Evolutionary conservation across 2,888 invertebrate species (phyloP), one percentile per base, ranked within the genome.

Genomic region (Buathra laborator): DNA sequence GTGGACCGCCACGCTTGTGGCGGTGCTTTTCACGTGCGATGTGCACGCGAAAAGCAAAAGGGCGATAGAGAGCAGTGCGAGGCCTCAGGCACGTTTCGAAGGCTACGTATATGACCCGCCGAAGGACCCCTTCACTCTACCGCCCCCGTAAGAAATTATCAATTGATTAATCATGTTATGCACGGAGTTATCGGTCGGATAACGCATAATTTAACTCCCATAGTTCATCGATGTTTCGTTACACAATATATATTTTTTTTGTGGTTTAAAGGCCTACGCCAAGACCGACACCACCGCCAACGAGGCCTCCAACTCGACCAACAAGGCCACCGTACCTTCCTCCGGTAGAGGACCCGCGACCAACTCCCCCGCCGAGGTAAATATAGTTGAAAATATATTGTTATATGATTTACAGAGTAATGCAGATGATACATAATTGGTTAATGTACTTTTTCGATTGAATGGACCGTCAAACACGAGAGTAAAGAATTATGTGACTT

Each of bases 1-100:
- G 86, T 92, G 93, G 92, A 87, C 90, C 89, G 89, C 91, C 90
- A 90, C 91, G 12, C 59, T 93, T 29, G 90, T 93, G 91, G 93
- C 90, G 87, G 91, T 92, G 85, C 90, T 93, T 80, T 91, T 91
- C 86, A 89, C 91, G 75, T 88, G 90, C 82, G 84, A 91, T 88
- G 92, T 91, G 77, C 87, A 90, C 78, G 91, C 91, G 48, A 91
- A 90, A 81, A 91, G 87, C 84, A 90, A 89, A 85, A 90, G 93
- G 86, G 94, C 93, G 37, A 93, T 94, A 85, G 88, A 87, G 19
- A 89, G 89, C 80, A 88, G 88, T 74, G 86, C 92, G 24, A 89
- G 86, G 62, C 80, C 88, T 24, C 91, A 92, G 78, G 86, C 87
- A 79, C 84, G 89, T 5, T 90, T 90, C 67, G 90, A 91, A 51